phyloP scores from a whole-genome alignment of 2,888 invertebrate species.

The Heliconius cydno region DNA sequence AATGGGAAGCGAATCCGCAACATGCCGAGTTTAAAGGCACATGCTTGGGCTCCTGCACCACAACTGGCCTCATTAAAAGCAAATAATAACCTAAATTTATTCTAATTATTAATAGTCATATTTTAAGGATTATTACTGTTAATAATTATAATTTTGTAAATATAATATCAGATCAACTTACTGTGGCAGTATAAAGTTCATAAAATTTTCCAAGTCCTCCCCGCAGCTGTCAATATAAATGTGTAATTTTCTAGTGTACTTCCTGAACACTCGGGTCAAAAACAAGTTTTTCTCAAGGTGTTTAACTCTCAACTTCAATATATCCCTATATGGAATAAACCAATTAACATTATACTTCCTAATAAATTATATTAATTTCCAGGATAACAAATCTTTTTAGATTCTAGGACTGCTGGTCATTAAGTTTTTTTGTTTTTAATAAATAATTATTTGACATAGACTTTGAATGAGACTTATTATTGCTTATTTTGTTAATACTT shows the following conservation, averaged over 20 bases:
- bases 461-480: background rate
- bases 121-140: no score
- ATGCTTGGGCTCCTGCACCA: no score
- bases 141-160: background rate
- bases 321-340: conserved; percentile 56
- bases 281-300: conserved; percentile 65
- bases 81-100: no score
- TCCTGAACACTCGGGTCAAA: conserved; percentile 66
- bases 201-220: conserved; percentile 64
- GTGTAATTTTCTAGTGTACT: conserved; percentile 60
- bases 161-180: conserved; percentile 56
- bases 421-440: no score
- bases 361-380: background rate
- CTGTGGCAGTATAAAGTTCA: conserved; percentile 68
- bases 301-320: conserved; percentile 61
- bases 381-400: background rate
- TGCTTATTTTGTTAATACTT: background rate
- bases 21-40: no score
- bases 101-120: no score
- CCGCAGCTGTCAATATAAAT: conserved; percentile 64
- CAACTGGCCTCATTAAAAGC: no score
- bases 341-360: conserved; percentile 13
- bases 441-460: background rate
- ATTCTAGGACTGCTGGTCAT: no score
- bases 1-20: no score